Base-by-base conservation (phyloP, 2,797 vertebrate genomes). In the Varecia variegata region DNA sequence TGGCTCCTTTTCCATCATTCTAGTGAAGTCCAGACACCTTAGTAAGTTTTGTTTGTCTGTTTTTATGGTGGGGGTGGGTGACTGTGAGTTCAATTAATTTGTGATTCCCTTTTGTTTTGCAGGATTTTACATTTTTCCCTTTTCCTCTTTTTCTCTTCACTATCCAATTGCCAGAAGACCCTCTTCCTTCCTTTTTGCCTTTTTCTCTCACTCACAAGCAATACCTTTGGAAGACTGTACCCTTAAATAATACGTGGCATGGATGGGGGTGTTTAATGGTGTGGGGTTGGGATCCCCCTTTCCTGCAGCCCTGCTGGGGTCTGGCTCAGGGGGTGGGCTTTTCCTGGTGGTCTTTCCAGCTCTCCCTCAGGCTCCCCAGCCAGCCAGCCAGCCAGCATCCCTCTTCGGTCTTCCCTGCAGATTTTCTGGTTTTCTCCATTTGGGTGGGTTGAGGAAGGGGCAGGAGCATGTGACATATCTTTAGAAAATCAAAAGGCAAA, bases 31-130 rank as follows among this genome's bases (percentile, higher is more conserved):
- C 25, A 25, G 12, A 45, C 1, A 7, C 5, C 25, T 32, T 23
- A 13, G 5, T 8, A 35, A 67, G 12, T 27, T 30, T 77, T 45
- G 3, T 50, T 50, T 76, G 43, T 56, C 43, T 77, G 43, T 56
- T 35, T 83, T 65, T 15, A 3, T 18, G 27, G 4, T 45, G 15
- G 0, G 1, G 1, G 15, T n/a, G 12, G 1, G 1, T 20, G 38
- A 9, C 4, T 32, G 3, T 32, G n/a, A 47, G 12, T 23, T 15
- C 20, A 43, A 47, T 65, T 58, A 8, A 52, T 20, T 25, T 35
- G 25, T 81, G 54, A 45, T 67, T 76, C 4, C 60, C 65, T 43
- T 83, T 8, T 10, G 5, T 54, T 90, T 77, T 40, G 8, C 18
- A 40, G 47, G 11, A n/a, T 38, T 71, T 30, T 38, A 8, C 52